Evolutionary conservation across 2,113 vertebrate genomes (phyloP).

Genomic region (Prietella phreatophila): DNA sequence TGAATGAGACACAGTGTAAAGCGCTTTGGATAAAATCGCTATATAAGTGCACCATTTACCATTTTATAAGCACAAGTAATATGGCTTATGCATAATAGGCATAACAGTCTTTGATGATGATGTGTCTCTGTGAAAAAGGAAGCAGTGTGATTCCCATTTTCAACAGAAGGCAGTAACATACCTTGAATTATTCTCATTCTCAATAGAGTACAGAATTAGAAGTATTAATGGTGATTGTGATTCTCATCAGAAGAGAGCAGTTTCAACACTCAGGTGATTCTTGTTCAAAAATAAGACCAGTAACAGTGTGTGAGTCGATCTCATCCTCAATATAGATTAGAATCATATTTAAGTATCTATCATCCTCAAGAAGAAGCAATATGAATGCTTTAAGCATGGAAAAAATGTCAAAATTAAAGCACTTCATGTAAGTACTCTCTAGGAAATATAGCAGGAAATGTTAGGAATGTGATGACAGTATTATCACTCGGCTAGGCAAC

Average conservation of each 20-base stretch:
- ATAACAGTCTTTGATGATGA: neutral
- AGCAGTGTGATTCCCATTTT: neutral
- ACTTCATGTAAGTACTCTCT: neutral
- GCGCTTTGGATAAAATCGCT: too few relatives aligned
- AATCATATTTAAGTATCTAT: neutral
- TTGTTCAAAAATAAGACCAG: neutral
- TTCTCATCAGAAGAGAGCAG: neutral
- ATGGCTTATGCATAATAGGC: neutral
- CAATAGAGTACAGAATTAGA: too few relatives aligned
- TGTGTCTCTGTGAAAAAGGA: too few relatives aligned
- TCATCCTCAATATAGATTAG: neutral
- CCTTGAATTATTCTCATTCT: too few relatives aligned
- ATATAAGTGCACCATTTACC: too few relatives aligned
- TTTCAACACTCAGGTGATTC: too few relatives aligned
- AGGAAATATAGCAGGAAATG: neutral
- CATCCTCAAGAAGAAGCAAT: neutral
- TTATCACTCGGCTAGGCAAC: neutral
- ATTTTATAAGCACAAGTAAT: neutral
- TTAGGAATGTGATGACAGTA: neutral
- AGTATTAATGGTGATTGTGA: too few relatives aligned
- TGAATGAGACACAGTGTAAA: too few relatives aligned
- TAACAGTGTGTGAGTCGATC: neutral
- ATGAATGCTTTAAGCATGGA: neutral
- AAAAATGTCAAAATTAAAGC: neutral
- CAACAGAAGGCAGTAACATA: too few relatives aligned